Evolutionary conservation across 1,140 invertebrate species (phyloP), one percentile per base, ranked within the genome.

Genomic region (Polypedilum pembai): DNA sequence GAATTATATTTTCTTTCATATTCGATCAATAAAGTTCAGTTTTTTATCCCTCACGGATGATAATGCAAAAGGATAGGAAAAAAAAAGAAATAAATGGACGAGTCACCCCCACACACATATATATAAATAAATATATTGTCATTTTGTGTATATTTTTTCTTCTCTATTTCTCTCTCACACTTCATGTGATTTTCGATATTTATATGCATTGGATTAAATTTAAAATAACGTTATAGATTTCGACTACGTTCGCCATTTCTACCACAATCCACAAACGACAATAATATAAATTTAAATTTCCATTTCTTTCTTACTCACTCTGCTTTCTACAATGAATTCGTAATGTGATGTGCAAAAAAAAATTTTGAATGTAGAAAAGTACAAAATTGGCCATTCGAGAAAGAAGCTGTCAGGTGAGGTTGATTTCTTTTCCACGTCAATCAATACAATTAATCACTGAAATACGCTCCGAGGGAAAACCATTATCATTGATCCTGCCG

Each of bases 211-310:
- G 65, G 65, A 69, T 69, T 69, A 69, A 69, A 69, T 69, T 21
- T 33, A 18, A 69, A 69, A 69, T 69, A 21, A 69, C 20, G 20
- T 69, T 56, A 56, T 56, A 56, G 45, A 56, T 56, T 56, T 56
- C 45, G 12, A 4, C 1, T 56, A 56, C 45, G 45, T 56, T 56
- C 15, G n/a, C 45, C 15, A n/a, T 56, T 56, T 56, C 45, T n/a
- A n/a, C 45, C 45, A 56, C 45, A 56, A 56, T 56, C 45, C 45
- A 69, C 8, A 69, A 69, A 69, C 65, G 65, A 69, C 65, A 18
- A 69, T 69, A 69, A 69, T 69, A 69, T 69, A 69, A 69, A 69
- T 69, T 69, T 69, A 18, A 69, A 69, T 20, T 69, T 69, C 20
- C 65, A 8, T 56, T n/a, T 56, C 45, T 56, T 33, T n/a, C n/a